These are phyloP conservation scores for Chelon auratus DNA, from an alignment of 2,797 vertebrate species.

Conservation along the genomic window DNA sequence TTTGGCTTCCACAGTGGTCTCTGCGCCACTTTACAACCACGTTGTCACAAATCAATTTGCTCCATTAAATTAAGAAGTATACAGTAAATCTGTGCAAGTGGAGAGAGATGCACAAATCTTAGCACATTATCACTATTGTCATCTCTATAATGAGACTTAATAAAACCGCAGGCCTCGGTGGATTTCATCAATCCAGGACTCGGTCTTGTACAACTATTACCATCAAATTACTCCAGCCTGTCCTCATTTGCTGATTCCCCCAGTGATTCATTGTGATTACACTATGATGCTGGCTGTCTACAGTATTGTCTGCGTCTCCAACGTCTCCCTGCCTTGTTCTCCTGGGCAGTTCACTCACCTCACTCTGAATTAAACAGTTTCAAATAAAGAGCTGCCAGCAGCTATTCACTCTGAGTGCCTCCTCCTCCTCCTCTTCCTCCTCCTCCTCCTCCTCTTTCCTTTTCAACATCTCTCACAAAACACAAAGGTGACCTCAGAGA, in stretches of 20 bases:
- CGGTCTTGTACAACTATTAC: conserved; percentile 44
- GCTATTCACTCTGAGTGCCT: conserved; percentile 41
- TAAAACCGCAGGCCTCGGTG: conserved; percentile 35
- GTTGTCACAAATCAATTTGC: not conserved
- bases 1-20: too few relatives aligned
- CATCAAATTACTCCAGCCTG: conserved; percentile 47
- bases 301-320: conserved; percentile 48
- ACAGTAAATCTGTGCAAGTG: conserved; percentile 6
- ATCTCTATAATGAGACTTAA: conserved; percentile 27
- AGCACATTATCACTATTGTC: conserved; percentile 35
- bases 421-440: conserved; percentile 20
- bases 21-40: not conserved
- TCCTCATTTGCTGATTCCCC: conserved; percentile 45
- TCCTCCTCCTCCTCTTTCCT: conserved; percentile 22
- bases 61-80: conserved; percentile 12
- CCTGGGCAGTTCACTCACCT: conserved; percentile 53
- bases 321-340: conserved; percentile 55
- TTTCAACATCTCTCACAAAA: conserved; percentile 61
- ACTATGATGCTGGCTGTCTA: conserved; percentile 46
- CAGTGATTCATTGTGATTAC: conserved; percentile 42
- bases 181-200: conserved; percentile 44
- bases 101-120: not conserved
- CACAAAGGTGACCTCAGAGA: conserved; percentile 64
- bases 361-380: conserved; percentile 66
- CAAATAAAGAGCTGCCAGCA: conserved; percentile 64